Conservation (phyloP, 1,140 invertebrate genomes). For the Lamellibrachia luymesi region DNA sequence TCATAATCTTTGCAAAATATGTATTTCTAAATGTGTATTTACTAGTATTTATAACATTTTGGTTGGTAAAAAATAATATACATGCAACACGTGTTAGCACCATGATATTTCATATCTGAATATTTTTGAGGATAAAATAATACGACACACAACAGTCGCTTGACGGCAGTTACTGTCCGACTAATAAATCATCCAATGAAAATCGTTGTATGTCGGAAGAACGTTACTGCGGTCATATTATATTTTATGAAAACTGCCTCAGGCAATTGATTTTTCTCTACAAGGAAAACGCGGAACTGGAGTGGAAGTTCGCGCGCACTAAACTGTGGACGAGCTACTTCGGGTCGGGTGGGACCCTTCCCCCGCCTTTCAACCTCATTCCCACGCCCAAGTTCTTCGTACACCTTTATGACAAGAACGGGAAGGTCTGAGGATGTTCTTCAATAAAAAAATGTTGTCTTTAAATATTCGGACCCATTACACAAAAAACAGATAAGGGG, state of each 20-base stretch:
- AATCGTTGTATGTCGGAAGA: neutral
- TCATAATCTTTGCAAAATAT: no score
- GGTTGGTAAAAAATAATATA: no score
- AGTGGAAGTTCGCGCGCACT: constrained; percentile 87
- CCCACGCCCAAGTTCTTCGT: constrained; percentile 78
- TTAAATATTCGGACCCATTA: neutral
- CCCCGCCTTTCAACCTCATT: constrained; percentile 82
- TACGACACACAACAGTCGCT: no score
- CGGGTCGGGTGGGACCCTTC: constrained; percentile 79
- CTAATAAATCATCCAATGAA: neutral
- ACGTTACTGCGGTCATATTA: no score
- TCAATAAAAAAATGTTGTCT: neutral
- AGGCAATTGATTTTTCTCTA: constrained; percentile 19
- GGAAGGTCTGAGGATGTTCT: neutral
- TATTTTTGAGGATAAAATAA: no score
- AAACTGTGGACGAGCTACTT: constrained; percentile 88
- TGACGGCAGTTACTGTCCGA: no score
- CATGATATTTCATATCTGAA: no score
- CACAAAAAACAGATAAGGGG: no score
- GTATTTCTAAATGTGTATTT: no score
- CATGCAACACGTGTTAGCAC: no score
- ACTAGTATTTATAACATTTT: no score
- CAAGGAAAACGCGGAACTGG: constrained; percentile 78
- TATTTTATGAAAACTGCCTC: constrained; percentile 17
- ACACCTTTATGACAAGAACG: neutral